Conservation (phyloP, 2,888 invertebrate species). For the Anoplius nigerrimus region DNA sequence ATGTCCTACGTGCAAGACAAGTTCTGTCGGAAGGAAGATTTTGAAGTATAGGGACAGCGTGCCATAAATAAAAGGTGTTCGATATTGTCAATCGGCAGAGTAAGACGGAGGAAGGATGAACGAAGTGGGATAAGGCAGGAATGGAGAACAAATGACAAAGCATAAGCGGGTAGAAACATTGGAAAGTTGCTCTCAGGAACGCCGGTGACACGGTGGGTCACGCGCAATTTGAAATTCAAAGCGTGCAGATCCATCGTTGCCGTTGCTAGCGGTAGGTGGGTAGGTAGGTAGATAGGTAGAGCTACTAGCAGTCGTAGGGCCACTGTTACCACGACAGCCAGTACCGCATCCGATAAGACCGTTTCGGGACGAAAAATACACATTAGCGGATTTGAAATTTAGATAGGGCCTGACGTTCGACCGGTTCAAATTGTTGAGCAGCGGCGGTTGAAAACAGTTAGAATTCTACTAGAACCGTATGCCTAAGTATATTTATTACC, state of each 20-base stretch:
- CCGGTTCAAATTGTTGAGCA: constrained; percentile 48
- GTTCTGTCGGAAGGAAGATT: too few relatives aligned
- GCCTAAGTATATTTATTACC: background rate
- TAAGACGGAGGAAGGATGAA: constrained; percentile 16
- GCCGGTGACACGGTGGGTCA: constrained; percentile 21
- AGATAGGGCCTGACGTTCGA: constrained; percentile 54
- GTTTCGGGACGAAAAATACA: constrained; percentile 67
- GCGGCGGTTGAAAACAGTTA: constrained; percentile 45
- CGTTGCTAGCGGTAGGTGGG: too few relatives aligned
- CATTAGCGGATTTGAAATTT: constrained; percentile 73
- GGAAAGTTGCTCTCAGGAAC: constrained; percentile 59
- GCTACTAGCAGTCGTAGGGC: too few relatives aligned
- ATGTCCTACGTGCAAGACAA: too few relatives aligned
- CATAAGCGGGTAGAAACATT: constrained; percentile 59
- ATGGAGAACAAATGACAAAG: constrained; percentile 60
- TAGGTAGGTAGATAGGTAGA: background rate
- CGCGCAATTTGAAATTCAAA: constrained; percentile 71
- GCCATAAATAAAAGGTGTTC: constrained; percentile 63
- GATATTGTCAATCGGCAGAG: constrained; percentile 47
- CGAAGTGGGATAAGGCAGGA: constrained; percentile 6
- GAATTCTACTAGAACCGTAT: constrained; percentile 36
- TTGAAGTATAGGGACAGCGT: constrained; percentile 30
- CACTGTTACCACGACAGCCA: background rate
- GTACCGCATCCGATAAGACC: constrained; percentile 57
- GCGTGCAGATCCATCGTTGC: constrained; percentile 30